phyloP scores from a whole-genome alignment of 2,797 vertebrate species.

The Podarcis lilfordi region DNA sequence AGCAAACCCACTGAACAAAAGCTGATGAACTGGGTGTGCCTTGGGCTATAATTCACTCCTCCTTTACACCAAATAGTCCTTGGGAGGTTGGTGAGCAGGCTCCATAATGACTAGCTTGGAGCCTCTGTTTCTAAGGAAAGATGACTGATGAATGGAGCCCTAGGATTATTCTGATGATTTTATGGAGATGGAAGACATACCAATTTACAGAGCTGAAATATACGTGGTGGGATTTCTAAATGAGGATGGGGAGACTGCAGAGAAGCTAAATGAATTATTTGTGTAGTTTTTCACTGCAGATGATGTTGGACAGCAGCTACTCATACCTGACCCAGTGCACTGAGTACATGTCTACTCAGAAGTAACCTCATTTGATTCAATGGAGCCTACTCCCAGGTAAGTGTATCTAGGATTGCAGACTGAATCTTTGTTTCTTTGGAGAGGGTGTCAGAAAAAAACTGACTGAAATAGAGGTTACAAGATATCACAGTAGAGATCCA shows the following conservation, averaged over 20 bases:
- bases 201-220: neutral
- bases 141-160: neutral
- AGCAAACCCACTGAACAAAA: neutral
- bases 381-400: too few relatives aligned
- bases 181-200: neutral
- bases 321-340: too few relatives aligned
- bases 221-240: neutral
- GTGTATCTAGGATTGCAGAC: too few relatives aligned
- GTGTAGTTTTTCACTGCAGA: neutral
- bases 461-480: too few relatives aligned
- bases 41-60: neutral
- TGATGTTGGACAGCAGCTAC: neutral
- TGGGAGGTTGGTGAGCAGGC: neutral
- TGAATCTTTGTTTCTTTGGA: too few relatives aligned
- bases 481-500: too few relatives aligned
- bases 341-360: too few relatives aligned
- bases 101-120: neutral
- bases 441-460: too few relatives aligned
- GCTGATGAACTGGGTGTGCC: neutral
- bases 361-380: too few relatives aligned
- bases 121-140: neutral
- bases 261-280: neutral
- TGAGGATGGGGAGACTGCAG: neutral
- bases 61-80: neutral
- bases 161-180: neutral